phyloP scores from a whole-genome alignment of 2,113 vertebrate species.

The Scartelaos histophorus region DNA sequence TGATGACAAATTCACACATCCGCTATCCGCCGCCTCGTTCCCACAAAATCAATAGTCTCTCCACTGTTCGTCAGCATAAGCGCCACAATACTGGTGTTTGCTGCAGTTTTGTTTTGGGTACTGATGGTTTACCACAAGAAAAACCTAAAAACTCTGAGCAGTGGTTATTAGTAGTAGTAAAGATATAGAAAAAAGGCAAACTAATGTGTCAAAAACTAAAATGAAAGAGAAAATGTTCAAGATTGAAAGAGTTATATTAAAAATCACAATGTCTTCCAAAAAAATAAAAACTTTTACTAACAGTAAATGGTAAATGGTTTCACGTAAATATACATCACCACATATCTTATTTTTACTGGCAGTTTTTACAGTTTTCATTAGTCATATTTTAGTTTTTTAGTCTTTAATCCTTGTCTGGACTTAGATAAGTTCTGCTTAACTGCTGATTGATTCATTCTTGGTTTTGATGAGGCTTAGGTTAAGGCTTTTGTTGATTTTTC shows the following conservation, averaged over 20 bases:
- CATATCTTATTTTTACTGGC: neutral
- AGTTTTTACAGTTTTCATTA: no score
- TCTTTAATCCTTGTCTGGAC: neutral
- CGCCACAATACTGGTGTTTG: slow-evolving; percentile 7
- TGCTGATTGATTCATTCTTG: neutral
- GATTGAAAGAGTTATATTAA: no score
- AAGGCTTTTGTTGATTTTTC: neutral
- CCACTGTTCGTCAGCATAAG: slow-evolving; percentile 49
- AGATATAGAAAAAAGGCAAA: no score
- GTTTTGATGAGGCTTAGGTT: neutral
- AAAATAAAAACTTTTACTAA: no score
- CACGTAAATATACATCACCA: no score
- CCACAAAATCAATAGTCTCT: slow-evolving; percentile 66
- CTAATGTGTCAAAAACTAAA: no score
- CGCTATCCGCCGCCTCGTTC: slow-evolving; percentile 58
- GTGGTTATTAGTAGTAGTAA: neutral
- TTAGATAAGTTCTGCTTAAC: neutral
- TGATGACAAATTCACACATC: slow-evolving; percentile 69
- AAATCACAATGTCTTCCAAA: no score
- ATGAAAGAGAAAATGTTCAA: no score
- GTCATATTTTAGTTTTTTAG: neutral
- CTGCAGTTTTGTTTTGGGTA: slow-evolving; percentile 29
- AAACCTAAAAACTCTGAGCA: neutral
- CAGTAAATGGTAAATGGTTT: no score
- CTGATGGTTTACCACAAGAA: neutral